These are phyloP conservation scores for Zaprionus vittiger DNA, from an alignment of 1,140 invertebrate genomes.

Conservation along the genomic window DNA sequence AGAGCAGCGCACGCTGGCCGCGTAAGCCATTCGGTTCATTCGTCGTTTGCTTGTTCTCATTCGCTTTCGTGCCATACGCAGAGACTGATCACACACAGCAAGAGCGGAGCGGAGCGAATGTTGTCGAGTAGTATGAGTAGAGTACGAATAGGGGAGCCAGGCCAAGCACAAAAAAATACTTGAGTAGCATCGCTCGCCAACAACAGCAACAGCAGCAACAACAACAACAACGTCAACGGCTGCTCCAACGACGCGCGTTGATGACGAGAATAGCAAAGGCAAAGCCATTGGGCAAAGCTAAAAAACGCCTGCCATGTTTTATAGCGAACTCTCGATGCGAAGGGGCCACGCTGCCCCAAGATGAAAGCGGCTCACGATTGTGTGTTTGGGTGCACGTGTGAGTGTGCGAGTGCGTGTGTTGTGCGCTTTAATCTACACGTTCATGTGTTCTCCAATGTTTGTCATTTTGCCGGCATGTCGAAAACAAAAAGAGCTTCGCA, in stretches of 20 bases:
- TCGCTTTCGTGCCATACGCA: slow-evolving; percentile 43
- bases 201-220: not conserved
- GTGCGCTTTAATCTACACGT: slow-evolving; percentile 8
- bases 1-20: slow-evolving; percentile 20
- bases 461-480: slow-evolving; percentile 57
- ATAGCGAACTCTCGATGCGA: slow-evolving; percentile 42
- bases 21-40: slow-evolving; percentile 59
- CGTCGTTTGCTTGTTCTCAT: slow-evolving; percentile 50
- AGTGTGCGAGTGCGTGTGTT: slow-evolving; percentile 7
- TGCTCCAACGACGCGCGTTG: slow-evolving; percentile 48
- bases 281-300: slow-evolving; percentile 49
- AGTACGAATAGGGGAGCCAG: slow-evolving; percentile 13
- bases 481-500: slow-evolving; percentile 74
- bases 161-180: slow-evolving; percentile 45
- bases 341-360: slow-evolving; percentile 46
- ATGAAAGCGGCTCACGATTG: slow-evolving; percentile 74
- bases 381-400: slow-evolving; percentile 42
- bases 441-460: slow-evolving; percentile 8
- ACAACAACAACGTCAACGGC: slow-evolving; percentile 31
- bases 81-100: slow-evolving; percentile 29
- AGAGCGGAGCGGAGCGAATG: slow-evolving; percentile 26
- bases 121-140: slow-evolving; percentile 33
- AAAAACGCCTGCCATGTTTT: slow-evolving; percentile 67
- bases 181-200: slow-evolving; percentile 48
- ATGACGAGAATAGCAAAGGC: slow-evolving; percentile 79